Evolutionary conservation across 2,888 invertebrate species (phyloP), one percentile per base, ranked within the genome.

Genomic region (Xylota segnis): DNA sequence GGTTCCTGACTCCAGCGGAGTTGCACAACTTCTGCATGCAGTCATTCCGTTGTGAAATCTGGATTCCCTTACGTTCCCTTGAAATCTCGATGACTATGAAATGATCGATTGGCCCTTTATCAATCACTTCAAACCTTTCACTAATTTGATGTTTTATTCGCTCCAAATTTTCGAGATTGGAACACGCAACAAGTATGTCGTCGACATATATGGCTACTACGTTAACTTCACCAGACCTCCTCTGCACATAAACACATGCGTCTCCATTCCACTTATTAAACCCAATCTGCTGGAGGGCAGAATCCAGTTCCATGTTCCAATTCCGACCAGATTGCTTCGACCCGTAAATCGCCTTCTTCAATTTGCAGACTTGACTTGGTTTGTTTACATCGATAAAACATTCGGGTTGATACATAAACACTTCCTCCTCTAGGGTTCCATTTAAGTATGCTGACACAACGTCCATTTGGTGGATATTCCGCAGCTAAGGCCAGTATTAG

Each of bases 41-140:
- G 5, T 43, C 29, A 70, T 14, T 29, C 56, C 56, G n/a, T 5
- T 78, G 71, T 27, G 63, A 78, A n/a, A 78, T 40, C 14, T 71
- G 32, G n/a, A 65, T 65, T 27, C 71, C 71, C 27, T 63, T 27
- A n/a, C n/a, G n/a, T n/a, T n/a, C n/a, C 9, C 32, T 52, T 61
- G 7, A n/a, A n/a, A 81, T 68, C 12, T 75, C 74, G 52, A 74
- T 81, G 2, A 74, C 74, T n/a, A 70, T 7, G 12, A 65, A 81
- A 23, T 75, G 63, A 2, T 63, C 43, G 2, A 75, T 18, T n/a
- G 59, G 56, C n/a, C 68, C 74, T 37, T 75, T 65, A 63, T 70
- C 70, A 0, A 78, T 47, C 4, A 34, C 70, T 10, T 78, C 70
- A 34, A 70, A 63, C 12, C 32, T 12, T 7, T 12, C 29, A 9